Evolutionary conservation across 1,140 invertebrate genomes (phyloP), one percentile per base, ranked within the genome.

Genomic region (Drosophila funebris): DNA sequence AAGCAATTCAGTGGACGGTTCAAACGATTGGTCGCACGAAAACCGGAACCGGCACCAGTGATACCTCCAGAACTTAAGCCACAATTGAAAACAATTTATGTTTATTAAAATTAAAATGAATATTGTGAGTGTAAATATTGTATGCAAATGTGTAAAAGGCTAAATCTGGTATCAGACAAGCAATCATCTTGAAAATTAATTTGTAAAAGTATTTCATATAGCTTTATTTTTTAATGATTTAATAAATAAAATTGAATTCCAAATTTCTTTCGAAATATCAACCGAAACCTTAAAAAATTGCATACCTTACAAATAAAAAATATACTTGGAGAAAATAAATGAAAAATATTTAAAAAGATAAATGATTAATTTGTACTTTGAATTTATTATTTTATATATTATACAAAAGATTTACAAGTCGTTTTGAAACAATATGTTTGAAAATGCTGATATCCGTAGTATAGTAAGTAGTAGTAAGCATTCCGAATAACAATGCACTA

Each of bases 71-170:
- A 97, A 92, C 93, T 97, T 66, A 96, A 96, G 92, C 96, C 96
- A 73, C 96, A 97, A 92, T 93, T 97, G 37, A 97, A 97, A 92
- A 95, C 96, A 88, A 97, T 97, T 81, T 97, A 97, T 92, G 96
- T 97, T 77, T 97, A 97, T 93, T 97, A 93, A 95, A 43, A 53
- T 61, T 41, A 93, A 95, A 43, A 53, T 61, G 36, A 57, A 66
- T 57, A 67, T 57, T 44, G 31, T 56, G 52, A 67, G 61, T 78
- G 68, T 83, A 77, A 77, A 73, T 64, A 58, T 74, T 50, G 56
- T 76, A 63, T 70, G 53, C 37, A 48, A 56, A 57, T 56, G 27
- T 36, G 14, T 43, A 43, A 52, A 56, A 33, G 24, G 52, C 37
- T 46, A 46, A 13, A 46, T 31, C 41, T 64, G 67, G 14, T 29